These are phyloP conservation scores for Megalops atlanticus DNA, from an alignment of 2,113 vertebrate species.

Conservation along the genomic window DNA sequence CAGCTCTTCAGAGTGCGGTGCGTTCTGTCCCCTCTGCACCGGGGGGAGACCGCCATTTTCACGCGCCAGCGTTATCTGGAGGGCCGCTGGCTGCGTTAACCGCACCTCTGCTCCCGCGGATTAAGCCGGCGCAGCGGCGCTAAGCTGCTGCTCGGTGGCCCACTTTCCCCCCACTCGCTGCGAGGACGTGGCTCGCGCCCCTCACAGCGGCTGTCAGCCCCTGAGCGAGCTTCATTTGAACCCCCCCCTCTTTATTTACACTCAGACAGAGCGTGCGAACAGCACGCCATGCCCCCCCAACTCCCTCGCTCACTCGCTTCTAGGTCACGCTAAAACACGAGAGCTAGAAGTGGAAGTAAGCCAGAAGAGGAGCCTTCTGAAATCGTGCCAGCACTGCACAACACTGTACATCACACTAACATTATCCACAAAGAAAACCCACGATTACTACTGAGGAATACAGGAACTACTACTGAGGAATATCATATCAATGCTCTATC, in stretches of 20 bases:
- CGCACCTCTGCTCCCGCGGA: neutral
- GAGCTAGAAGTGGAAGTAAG: neutral
- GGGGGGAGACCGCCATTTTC: neutral
- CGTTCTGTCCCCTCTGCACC: neutral
- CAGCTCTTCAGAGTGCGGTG: neutral
- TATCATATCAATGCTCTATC: no score
- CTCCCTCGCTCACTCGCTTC: neutral
- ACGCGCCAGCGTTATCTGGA: neutral
- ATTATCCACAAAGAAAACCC: no score
- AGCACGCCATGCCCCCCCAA: neutral
- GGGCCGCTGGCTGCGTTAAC: neutral
- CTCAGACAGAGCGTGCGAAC: neutral
- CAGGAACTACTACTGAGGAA: no score
- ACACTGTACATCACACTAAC: neutral
- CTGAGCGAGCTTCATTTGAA: slow-evolving; percentile 2
- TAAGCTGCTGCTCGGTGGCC: slow-evolving; percentile 21
- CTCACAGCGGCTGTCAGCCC: slow-evolving; percentile 10
- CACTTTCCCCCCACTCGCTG: slow-evolving; percentile 9
- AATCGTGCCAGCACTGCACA: neutral
- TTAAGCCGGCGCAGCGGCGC: neutral
- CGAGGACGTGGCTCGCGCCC: neutral
- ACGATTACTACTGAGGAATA: no score
- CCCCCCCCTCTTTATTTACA: slow-evolving; percentile 19
- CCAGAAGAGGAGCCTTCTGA: neutral
- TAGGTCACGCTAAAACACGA: slow-evolving; percentile 1